These are phyloP conservation scores for Chymomyza caudatula DNA, from an alignment of 2,888 invertebrate genomes.

Conservation along the genomic window DNA sequence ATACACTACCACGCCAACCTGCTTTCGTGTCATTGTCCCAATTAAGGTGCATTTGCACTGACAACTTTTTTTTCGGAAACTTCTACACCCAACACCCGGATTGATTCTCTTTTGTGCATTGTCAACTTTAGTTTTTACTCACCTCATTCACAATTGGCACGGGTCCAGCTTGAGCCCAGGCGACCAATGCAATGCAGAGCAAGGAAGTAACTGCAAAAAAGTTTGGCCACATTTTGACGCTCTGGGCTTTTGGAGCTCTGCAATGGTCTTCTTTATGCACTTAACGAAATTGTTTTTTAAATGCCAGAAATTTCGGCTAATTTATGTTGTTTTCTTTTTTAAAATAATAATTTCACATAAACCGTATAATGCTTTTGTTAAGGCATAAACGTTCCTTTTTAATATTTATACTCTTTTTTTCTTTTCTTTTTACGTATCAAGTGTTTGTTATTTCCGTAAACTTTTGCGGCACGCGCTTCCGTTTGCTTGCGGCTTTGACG, in stretches of 20 bases:
- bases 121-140: background rate
- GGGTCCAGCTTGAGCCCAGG: slow-evolving; percentile 70
- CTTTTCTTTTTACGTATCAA: slow-evolving; percentile 14
- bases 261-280: background rate
- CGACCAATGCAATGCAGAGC: slow-evolving; percentile 54
- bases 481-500: slow-evolving; percentile 27
- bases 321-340: slow-evolving; percentile 18
- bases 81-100: background rate
- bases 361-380: slow-evolving; percentile 24
- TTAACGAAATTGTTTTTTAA: background rate
- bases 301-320: background rate
- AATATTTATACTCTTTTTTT: too few species aligned
- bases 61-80: slow-evolving; percentile 50
- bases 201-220: slow-evolving; percentile 52
- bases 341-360: slow-evolving; percentile 19
- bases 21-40: background rate
- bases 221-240: slow-evolving; percentile 63
- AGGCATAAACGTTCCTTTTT: slow-evolving; percentile 2
- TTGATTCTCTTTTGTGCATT: background rate
- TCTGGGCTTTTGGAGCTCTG: slow-evolving; percentile 6
- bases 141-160: slow-evolving; percentile 75
- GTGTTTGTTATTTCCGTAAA: slow-evolving; percentile 63
- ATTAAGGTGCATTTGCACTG: background rate
- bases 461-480: slow-evolving; percentile 69
- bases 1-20: background rate